A percentile compares a stretch with the other conserved stretches of the same genome.
Evolutionary conservation across 53 echinoderm and acorn worm genomes (phyloP).

Genomic region (Apostichopus leukothele): DNA sequence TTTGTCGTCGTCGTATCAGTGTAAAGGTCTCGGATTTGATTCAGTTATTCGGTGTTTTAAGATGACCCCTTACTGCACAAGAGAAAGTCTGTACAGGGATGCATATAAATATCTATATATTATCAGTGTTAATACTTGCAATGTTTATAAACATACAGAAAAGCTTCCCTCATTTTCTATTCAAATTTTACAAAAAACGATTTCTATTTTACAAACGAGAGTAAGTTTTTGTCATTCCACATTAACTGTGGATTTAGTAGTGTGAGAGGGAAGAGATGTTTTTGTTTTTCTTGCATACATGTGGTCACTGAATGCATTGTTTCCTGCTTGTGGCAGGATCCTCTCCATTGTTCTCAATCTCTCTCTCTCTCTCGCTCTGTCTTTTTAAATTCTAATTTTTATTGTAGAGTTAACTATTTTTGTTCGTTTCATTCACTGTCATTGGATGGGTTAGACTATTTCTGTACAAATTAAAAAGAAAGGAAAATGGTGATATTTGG

Average conservation of each 20-base stretch:
- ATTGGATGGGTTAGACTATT: conserved; percentile 32
- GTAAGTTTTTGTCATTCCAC: conserved; percentile 47
- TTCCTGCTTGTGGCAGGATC: conserved; percentile 6
- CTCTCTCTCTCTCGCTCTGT: no score
- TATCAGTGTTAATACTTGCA: conserved; percentile 47
- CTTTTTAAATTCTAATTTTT: conserved; percentile 46
- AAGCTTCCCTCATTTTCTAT: conserved; percentile 23
- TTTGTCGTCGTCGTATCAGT: neutral
- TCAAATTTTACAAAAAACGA: conserved; percentile 40
- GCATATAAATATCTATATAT: conserved; percentile 56
- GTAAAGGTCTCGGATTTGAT: neutral
- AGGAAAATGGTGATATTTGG: conserved; percentile 26
- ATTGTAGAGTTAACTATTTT: conserved; percentile 42
- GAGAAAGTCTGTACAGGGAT: conserved; percentile 42
- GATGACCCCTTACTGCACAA: conserved; percentile 35
- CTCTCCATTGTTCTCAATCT: conserved; percentile 5
- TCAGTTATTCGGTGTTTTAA: conserved; percentile 41
- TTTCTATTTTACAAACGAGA: conserved; percentile 42
- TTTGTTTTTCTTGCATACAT: conserved; percentile 15
- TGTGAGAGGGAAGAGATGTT: conserved; percentile 1
- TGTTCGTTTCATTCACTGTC: conserved; percentile 33
- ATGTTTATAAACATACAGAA: conserved; percentile 37
- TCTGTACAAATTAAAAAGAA: conserved; percentile 38
- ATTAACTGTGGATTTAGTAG: neutral
- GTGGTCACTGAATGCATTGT: neutral